Percentiles rank a stretch among this genome's conserved stretches.
Conservation (phyloP, 1,140 invertebrate species). For the Sminthurinus signatus region DNA sequence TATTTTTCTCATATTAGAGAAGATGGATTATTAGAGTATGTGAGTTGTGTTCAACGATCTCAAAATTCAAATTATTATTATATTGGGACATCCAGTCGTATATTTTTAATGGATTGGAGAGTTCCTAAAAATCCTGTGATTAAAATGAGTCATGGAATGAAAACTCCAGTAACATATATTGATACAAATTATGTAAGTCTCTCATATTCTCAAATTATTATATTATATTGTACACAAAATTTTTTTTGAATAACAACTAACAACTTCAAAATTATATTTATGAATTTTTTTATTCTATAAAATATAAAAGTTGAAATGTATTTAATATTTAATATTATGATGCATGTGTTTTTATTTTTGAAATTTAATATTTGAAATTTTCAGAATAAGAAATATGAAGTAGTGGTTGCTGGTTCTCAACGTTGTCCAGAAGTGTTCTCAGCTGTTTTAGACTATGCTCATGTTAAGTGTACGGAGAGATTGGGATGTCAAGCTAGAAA, state of each 20-base stretch:
- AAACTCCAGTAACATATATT: slow-evolving; percentile 22
- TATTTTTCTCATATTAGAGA: not conserved
- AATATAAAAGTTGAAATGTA: too few species aligned
- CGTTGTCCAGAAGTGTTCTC: slow-evolving; percentile 19
- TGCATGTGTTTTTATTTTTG: not conserved
- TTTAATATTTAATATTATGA: not conserved
- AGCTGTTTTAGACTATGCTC: slow-evolving; percentile 19
- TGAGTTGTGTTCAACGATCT: slow-evolving; percentile 21
- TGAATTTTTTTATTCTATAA: too few species aligned
- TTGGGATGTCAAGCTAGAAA: slow-evolving; percentile 25
- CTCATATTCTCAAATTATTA: not conserved
- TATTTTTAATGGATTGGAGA: slow-evolving; percentile 35
- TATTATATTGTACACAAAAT: not conserved
- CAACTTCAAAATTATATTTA: too few species aligned
- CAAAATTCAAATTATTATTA: slow-evolving; percentile 26
- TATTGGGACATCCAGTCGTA: slow-evolving; percentile 23
- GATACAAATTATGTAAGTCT: slow-evolving; percentile 17
- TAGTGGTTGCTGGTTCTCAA: slow-evolving; percentile 26
- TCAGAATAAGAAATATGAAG: slow-evolving; percentile 32
- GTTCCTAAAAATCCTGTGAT: slow-evolving; percentile 32
- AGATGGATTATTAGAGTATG: slow-evolving; percentile 9
- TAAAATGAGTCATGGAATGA: slow-evolving; percentile 32
- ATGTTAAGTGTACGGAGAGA: slow-evolving; percentile 25
- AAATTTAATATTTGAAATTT: too few species aligned
- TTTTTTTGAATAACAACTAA: not conserved